Evolutionary conservation across 1,140 invertebrate species (phyloP).

Genomic region (Drosophila ercepeae): DNA sequence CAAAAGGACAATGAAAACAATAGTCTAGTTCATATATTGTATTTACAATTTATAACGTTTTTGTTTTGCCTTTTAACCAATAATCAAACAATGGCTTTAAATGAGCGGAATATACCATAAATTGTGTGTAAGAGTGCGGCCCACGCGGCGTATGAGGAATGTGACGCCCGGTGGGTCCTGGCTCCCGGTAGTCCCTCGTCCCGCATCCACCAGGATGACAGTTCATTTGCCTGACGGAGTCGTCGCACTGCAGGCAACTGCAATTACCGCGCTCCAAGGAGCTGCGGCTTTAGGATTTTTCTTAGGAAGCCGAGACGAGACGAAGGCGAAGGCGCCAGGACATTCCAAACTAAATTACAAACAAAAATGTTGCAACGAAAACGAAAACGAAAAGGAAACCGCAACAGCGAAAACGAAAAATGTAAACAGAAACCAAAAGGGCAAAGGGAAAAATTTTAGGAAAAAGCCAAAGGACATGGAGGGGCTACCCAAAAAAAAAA

Average conservation of each 20-base stretch:
- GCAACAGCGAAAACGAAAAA: slow-evolving; percentile 65
- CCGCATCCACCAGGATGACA: slow-evolving; percentile 45
- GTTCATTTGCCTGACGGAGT: slow-evolving; percentile 65
- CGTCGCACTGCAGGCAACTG: slow-evolving; percentile 28
- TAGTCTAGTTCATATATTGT: too few species aligned
- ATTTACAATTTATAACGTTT: too few species aligned
- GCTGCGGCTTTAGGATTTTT: slow-evolving; percentile 69
- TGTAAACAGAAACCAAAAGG: slow-evolving; percentile 59
- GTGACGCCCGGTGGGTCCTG: too few species aligned
- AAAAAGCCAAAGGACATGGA: too few species aligned
- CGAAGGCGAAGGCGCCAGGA: slow-evolving; percentile 35
- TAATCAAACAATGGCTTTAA: not conserved
- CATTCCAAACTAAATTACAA: slow-evolving; percentile 80
- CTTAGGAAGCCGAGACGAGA: slow-evolving; percentile 36
- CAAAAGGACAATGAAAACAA: not conserved
- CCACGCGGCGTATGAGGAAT: slow-evolving; percentile 42
- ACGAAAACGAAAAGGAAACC: slow-evolving; percentile 56
- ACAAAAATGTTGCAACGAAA: slow-evolving; percentile 74
- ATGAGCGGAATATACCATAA: not conserved
- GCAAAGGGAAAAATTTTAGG: not conserved
- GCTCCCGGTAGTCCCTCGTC: not conserved
- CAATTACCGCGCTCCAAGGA: slow-evolving; percentile 48
- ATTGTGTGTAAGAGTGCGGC: not conserved
- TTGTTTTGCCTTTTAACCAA: too few species aligned
- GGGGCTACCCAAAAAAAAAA: slow-evolving; percentile 6